A percentile compares a stretch with the other conserved stretches of the same genome.
Conservation (phyloP, 2,797 vertebrate species). For the Poeciliopsis infans region DNA sequence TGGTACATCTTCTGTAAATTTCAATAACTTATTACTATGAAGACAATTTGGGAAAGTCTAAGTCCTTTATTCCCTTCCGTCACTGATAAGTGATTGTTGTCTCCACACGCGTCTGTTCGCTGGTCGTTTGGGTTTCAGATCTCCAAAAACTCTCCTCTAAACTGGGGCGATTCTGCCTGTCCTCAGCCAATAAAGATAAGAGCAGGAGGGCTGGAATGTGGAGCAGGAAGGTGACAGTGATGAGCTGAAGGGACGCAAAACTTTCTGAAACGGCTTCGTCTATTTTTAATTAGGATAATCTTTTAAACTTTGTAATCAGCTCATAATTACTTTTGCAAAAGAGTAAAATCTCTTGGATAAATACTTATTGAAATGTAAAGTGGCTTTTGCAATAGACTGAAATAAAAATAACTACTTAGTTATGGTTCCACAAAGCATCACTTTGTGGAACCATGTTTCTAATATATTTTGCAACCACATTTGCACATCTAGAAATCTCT, state of each 20-base stretch:
- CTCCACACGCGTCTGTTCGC: constrained; percentile 34
- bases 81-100: constrained; percentile 54
- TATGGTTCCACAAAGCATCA: neutral
- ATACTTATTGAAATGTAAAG: neutral
- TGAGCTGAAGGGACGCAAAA: constrained; percentile 43
- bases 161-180: constrained; percentile 61
- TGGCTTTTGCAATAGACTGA: neutral
- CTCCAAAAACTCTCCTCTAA: constrained; percentile 47
- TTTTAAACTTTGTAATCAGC: neutral
- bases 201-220: constrained; percentile 70
- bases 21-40: neutral
- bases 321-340: neutral
- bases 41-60: neutral
- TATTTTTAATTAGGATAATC: neutral
- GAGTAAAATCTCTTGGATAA: neutral
- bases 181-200: constrained; percentile 80
- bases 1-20: neutral
- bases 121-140: constrained; percentile 47
- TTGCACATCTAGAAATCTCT: neutral
- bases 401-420: neutral
- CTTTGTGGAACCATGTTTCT: neutral
- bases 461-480: neutral
- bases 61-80: constrained; percentile 12
- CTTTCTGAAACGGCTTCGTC: constrained; percentile 11
- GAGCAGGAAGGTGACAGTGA: constrained; percentile 60